These are phyloP conservation scores for Atta texana DNA, from an alignment of 1,140 invertebrate species.

Conservation along the genomic window DNA sequence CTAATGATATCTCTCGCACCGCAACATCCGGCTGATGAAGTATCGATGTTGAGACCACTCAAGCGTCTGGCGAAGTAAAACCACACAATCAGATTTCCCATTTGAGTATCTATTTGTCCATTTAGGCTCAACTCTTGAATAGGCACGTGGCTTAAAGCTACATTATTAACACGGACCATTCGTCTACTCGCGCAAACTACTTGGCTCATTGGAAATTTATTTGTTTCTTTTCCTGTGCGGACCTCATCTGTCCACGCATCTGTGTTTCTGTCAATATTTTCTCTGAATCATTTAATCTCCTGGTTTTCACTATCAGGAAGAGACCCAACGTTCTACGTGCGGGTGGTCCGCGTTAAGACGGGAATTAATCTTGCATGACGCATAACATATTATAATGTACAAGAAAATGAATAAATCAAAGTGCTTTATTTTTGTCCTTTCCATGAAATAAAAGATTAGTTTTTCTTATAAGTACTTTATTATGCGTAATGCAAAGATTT, in stretches of 20 bases:
- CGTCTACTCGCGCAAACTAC: neutral
- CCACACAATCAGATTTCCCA: neutral
- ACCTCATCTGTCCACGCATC: neutral
- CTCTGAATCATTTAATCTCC: slow-evolving; percentile 2
- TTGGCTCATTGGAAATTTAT: slow-evolving; percentile 17
- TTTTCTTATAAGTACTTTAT: too few relatives aligned
- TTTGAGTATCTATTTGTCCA: neutral
- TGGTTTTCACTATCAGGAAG: neutral
- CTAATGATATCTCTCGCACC: slow-evolving; percentile 2
- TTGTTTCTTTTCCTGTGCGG: neutral
- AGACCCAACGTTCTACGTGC: neutral
- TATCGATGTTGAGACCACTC: neutral
- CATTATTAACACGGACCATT: neutral
- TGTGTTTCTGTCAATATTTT: neutral
- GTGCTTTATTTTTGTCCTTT: too few relatives aligned
- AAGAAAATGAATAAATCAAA: too few relatives aligned
- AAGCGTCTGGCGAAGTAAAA: neutral
- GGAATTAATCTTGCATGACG: too few relatives aligned
- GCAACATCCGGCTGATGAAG: neutral
- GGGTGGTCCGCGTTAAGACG: neutral
- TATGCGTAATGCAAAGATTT: too few relatives aligned
- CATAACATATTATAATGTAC: too few relatives aligned
- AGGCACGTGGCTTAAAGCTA: neutral
- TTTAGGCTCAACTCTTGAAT: neutral
- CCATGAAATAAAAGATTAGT: too few relatives aligned